Evolutionary conservation across 2,797 vertebrate genomes (phyloP).

Genomic region (Eupleurogrammus muticus): DNA sequence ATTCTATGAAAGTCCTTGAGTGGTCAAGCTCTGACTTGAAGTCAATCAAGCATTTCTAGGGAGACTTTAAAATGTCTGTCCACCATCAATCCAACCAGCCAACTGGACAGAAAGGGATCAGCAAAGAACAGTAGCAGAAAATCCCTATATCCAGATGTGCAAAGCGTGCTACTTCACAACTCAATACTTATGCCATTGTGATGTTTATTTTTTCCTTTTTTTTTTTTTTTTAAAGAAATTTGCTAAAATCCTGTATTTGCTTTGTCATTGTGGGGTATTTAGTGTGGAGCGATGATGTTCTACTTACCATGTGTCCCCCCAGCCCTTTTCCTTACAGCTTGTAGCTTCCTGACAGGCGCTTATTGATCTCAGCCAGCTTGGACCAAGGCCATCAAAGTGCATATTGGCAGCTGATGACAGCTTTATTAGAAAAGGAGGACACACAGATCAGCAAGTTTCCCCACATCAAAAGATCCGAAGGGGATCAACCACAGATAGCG

Average conservation of each 20-base stretch:
- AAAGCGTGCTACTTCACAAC: not conserved
- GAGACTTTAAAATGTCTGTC: not conserved
- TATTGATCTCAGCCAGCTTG: constrained; percentile 71
- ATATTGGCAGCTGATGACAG: constrained; percentile 70
- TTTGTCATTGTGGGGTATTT: too few relatives aligned
- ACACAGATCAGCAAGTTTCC: constrained; percentile 64
- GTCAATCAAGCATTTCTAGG: not conserved
- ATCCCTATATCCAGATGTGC: not conserved
- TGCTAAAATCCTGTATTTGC: too few relatives aligned
- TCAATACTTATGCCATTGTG: too few relatives aligned
- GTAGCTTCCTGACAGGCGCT: constrained; percentile 58
- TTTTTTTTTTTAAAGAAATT: too few relatives aligned
- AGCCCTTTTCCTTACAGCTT: constrained; percentile 49
- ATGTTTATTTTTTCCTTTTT: too few relatives aligned
- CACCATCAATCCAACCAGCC: not conserved
- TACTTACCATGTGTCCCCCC: constrained; percentile 54
- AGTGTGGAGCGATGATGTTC: constrained; percentile 1
- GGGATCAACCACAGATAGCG: constrained; percentile 44
- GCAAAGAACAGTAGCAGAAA: too few relatives aligned
- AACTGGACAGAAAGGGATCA: too few relatives aligned
- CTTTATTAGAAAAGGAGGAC: constrained; percentile 74
- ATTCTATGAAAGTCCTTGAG: not conserved
- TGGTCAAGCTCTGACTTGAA: too few relatives aligned
- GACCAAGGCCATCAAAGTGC: constrained; percentile 60
- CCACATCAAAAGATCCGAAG: constrained; percentile 50